These are phyloP conservation scores for Campylomormyrus numenius DNA, from an alignment of 2,113 vertebrate genomes.

Conservation along the genomic window DNA sequence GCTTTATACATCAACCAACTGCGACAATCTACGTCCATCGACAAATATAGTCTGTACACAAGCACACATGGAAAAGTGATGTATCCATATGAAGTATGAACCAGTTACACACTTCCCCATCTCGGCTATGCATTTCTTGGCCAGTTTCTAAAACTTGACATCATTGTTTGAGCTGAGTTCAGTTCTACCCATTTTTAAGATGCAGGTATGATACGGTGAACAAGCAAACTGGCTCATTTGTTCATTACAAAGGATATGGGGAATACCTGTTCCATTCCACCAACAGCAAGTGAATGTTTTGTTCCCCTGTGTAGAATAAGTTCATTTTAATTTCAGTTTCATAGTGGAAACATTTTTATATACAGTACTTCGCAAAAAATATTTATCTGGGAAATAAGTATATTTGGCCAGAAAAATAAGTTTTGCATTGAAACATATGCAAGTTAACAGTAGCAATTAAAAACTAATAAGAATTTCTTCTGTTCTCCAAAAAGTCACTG, in stretches of 20 bases:
- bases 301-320: conserved; percentile 28
- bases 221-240: neutral
- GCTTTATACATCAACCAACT: neutral
- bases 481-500: too few relatives aligned
- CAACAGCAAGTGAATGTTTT: conserved; percentile 37
- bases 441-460: neutral
- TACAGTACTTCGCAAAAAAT: neutral
- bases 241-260: neutral
- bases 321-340: neutral
- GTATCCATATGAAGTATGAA: neutral
- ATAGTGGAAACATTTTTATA: neutral
- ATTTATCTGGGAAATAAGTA: neutral
- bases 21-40: neutral
- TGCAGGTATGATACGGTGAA: neutral
- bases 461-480: too few relatives aligned
- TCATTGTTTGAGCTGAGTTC: neutral
- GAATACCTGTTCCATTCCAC: conserved; percentile 54
- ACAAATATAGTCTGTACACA: neutral
- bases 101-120: neutral
- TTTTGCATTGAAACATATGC: neutral
- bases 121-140: neutral
- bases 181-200: neutral
- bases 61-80: neutral
- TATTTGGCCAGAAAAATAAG: neutral
- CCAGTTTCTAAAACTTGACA: neutral